Evolutionary conservation across 1,140 invertebrate species (phyloP).

Genomic region (Octopus sinensis): DNA sequence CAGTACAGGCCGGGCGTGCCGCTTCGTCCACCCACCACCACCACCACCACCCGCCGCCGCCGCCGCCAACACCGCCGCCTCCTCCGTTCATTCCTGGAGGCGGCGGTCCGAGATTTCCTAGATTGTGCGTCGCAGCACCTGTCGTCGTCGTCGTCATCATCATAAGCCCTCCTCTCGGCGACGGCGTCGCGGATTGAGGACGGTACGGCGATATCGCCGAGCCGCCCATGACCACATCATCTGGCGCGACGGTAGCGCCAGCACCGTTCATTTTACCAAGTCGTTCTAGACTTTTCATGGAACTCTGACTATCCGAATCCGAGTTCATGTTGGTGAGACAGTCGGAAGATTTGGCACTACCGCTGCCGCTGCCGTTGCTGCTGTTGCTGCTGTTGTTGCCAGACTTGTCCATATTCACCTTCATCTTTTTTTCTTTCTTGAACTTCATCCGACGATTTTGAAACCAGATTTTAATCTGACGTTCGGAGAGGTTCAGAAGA

Average conservation of each 20-base stretch:
- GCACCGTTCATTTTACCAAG: neutral
- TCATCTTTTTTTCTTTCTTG: slow-evolving; percentile 93
- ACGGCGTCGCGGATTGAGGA: neutral
- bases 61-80: too few relatives aligned
- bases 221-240: neutral
- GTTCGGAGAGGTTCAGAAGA: slow-evolving; percentile 70
- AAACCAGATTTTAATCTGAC: slow-evolving; percentile 95
- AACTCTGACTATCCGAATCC: slow-evolving; percentile 39
- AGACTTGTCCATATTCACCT: slow-evolving; percentile 67
- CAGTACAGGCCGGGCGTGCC: too few relatives aligned
- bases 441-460: slow-evolving; percentile 98
- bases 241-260: too few relatives aligned
- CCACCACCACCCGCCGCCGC: too few relatives aligned
- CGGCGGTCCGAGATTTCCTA: neutral
- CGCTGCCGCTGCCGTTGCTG: slow-evolving; percentile 26
- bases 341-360: neutral
- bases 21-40: too few relatives aligned
- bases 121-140: neutral
- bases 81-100: too few relatives aligned
- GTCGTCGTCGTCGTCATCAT: neutral
- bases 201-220: neutral
- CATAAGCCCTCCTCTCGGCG: neutral
- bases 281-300: slow-evolving; percentile 23
- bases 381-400: slow-evolving; percentile 9
- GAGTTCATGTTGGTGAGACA: slow-evolving; percentile 20